phyloP scores from a whole-genome alignment of 2,113 vertebrate genomes.

The Sapajus apella region DNA sequence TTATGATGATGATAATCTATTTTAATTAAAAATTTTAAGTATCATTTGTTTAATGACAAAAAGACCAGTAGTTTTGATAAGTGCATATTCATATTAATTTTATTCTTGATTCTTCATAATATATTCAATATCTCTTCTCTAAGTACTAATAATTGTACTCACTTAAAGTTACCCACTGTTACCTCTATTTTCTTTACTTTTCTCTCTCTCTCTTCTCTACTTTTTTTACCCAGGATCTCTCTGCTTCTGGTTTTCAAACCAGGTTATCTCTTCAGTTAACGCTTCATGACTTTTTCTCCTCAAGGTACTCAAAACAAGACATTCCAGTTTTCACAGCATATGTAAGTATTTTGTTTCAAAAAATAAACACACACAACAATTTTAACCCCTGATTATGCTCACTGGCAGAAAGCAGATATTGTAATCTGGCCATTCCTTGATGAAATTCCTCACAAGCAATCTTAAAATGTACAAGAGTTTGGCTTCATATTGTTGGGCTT shows the following conservation, averaged over 20 bases:
- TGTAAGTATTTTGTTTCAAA: not conserved
- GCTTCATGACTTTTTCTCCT: not conserved
- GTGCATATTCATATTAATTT: not conserved
- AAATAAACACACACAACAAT: not conserved
- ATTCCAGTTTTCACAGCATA: not conserved
- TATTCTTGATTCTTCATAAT: not conserved
- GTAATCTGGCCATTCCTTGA: not conserved
- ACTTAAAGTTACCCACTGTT: not conserved
- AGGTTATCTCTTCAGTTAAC: not conserved
- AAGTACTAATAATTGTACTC: not conserved
- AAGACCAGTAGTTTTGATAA: not conserved
- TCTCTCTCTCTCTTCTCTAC: not conserved
- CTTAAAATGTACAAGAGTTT: slow-evolving; percentile 31
- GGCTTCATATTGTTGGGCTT: not conserved
- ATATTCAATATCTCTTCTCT: not conserved
- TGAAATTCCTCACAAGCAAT: not conserved
- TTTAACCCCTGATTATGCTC: not conserved
- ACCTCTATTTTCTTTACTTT: not conserved
- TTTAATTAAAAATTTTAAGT: not conserved
- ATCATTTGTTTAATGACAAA: not conserved
- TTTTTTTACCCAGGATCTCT: not conserved
- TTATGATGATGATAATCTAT: not conserved
- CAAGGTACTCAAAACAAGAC: not conserved
- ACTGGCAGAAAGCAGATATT: not conserved
- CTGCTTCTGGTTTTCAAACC: not conserved